These are phyloP conservation scores for Nephrotoma flavescens DNA, from an alignment of 2,888 invertebrate genomes.

Conservation along the genomic window DNA sequence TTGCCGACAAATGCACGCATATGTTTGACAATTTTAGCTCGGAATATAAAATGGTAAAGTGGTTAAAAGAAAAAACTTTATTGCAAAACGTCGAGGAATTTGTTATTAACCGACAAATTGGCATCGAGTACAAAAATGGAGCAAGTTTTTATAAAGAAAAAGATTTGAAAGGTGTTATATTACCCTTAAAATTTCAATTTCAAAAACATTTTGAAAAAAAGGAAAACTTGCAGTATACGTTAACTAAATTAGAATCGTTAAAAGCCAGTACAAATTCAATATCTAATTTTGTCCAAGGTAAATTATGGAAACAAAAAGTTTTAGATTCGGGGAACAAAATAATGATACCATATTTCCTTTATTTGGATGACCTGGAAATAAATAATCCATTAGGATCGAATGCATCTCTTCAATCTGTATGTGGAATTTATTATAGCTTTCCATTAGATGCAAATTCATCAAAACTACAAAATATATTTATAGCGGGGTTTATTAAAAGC, in stretches of 20 bases:
- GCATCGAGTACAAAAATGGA: not conserved
- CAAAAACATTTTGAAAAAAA: constrained; percentile 7
- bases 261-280: not conserved
- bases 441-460: constrained; percentile 3
- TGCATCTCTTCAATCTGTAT: constrained; percentile 1
- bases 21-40: constrained; percentile 1
- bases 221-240: not conserved
- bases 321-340: not conserved
- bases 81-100: not conserved
- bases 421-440: constrained; percentile 5
- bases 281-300: constrained; percentile 3
- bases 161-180: constrained; percentile 5
- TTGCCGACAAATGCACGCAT: not conserved
- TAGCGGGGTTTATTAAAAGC: constrained; percentile 5
- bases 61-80: not conserved
- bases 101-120: constrained; percentile 6
- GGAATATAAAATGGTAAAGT: constrained; percentile 5
- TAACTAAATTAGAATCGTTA: not conserved
- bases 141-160: not conserved
- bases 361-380: not conserved
- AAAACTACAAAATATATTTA: constrained; percentile 5
- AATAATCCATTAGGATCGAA: constrained; percentile 9
- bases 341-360: constrained; percentile 1
- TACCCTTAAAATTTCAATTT: constrained; percentile 8
- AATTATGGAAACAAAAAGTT: constrained; percentile 8